Percentiles rank a stretch among this genome's conserved stretches.
Conservation (phyloP, 2,113 vertebrate species). For the Nyctereutes procyonoides region DNA sequence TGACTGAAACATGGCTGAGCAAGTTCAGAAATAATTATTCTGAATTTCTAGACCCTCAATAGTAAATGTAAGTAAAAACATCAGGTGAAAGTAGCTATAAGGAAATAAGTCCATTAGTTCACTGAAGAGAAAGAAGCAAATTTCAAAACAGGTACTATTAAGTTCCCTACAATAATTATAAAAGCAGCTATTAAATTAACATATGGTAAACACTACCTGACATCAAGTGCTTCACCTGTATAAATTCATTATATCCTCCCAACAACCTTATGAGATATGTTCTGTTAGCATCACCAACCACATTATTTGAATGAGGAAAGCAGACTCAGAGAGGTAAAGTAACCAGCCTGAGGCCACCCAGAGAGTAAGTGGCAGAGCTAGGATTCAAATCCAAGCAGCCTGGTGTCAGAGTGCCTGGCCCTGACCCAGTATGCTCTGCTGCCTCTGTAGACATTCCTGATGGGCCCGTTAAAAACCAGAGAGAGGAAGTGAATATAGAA, state of each 20-base stretch:
- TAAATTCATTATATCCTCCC: neutral
- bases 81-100: neutral
- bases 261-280: neutral
- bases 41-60: neutral
- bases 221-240: neutral
- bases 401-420: neutral
- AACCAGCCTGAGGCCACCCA: neutral
- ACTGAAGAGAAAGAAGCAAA: neutral
- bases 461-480: neutral
- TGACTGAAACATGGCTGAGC: neutral
- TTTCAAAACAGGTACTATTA: neutral
- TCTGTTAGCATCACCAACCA: neutral
- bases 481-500: neutral
- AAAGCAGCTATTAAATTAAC: neutral
- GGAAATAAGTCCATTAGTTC: neutral
- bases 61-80: slow-evolving; percentile 28
- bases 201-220: neutral
- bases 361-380: neutral
- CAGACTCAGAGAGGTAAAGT: neutral
- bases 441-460: neutral
- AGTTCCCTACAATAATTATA: neutral
- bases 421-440: neutral
- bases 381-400: neutral
- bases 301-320: neutral
- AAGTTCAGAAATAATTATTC: slow-evolving; percentile 36